Base-by-base conservation (phyloP, 2,888 invertebrate species). In the Drosophila borealis region DNA sequence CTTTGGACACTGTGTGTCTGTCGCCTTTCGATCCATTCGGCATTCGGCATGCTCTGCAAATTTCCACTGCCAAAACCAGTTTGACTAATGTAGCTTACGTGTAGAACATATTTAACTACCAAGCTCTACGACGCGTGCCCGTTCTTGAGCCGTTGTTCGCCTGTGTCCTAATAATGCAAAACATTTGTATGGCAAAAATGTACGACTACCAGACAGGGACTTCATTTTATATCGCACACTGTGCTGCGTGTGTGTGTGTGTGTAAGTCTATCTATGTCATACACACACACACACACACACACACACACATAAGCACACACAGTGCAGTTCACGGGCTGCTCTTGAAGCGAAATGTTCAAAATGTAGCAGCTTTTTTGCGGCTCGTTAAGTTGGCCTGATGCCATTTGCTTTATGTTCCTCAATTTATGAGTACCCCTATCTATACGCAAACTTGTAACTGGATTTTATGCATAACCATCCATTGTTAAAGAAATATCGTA, bases 71-170 rank as follows among this genome's bases (percentile, higher is more conserved):
- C 66, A 37, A 37, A 50, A 50, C 67, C 70, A 78, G 83, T 80
- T 80, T 83, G 83, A 88, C 83, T 83, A 88, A 83, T 83, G 83
- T 80, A 73, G 73, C 61, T 88, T 88, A 83, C 83, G 83, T 83
- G 83, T 83, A 79, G 65, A 65, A 72, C 69, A 83, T 65, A 68
- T 72, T 60, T 51, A 46, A 34, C 53, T 21, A 56, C 51, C 37
- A 60, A 51, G 19, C 61, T 49, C 44, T 13, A 10, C 17, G 44
- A 64, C 55, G 45, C 45, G 64, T 49, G 33, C 53, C 50, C 14
- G 42, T 56, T 25, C 39, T 48, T 36, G 48, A 29, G 50, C 37
- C 45, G 33, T 21, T 79, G 41, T 10, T 17, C n/a, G 41, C 17
- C 25, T 13, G 4, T 17, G 62, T 63, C 64, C 70, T 75, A 68